Evolutionary conservation across 2,797 vertebrate genomes (phyloP), one percentile per base, ranked within the genome.

Genomic region (Coccyzus lansbergi): DNA sequence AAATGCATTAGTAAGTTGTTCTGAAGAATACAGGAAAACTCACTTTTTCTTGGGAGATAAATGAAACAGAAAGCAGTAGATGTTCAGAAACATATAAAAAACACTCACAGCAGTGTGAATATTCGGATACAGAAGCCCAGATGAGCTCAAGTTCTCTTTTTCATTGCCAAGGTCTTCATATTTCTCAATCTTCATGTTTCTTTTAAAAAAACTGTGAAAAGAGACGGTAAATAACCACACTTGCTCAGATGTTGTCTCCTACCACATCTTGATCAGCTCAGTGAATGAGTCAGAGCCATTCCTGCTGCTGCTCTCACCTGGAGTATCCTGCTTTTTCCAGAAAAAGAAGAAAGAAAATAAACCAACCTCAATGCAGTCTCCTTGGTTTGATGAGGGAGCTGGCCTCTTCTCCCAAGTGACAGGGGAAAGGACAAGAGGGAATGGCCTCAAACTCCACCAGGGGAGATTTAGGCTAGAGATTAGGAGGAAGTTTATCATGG

Each of bases 1-100:
- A 88, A 87, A 81, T 34, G 26, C 63, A 36, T 38, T 53, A 38
- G 76, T 7, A 38, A 80, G 67, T 29, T 42, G n/a, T 15, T 67
- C 69, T 68, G 84, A 36, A 74, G 82, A 62, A 42, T 20, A 64
- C 26, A 3, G 0, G 7, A 34, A n/a, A 2, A 0, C 5, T 67
- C 59, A 13, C 4, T 31, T 51, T 51, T 36, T 44, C 52, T 53
- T 2, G 1, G 48, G 59, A 81, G 62, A 83, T 81, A 87, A 86
- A 70, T 4, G 10, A 33, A 74, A 19, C 18, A 40, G 34, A 31
- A 56, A 46, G 58, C 20, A 13, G 28, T 25, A 38, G 85, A 83
- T 24, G 3, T 36, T 53, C 15, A 38, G 22, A 72, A 74, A 62
- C 1, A 0, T 11, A 42, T 0, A 17, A 60, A 36, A 4, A 29